Base-by-base conservation (phyloP, 2,888 invertebrate species). In the Drosophila limbata region DNA sequence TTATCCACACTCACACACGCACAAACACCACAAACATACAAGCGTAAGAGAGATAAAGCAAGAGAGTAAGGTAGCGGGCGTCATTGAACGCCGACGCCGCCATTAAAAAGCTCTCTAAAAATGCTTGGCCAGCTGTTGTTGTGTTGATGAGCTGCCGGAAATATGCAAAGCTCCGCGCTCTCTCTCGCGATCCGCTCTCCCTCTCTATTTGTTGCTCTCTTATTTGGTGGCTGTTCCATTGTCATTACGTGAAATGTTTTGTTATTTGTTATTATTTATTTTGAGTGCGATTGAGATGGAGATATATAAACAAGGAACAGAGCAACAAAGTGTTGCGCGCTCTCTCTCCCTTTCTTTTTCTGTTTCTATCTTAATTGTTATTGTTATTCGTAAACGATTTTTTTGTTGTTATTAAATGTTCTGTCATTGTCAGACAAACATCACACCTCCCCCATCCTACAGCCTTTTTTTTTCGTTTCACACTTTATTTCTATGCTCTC, bases 61-160 rank as follows among this genome's bases (percentile, higher is more conserved):
- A n/a, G 45, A 35, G 35, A 35, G 35, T 13, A 5, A 17, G 47
- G 9, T 10, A 59, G 63, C 42, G 53, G 45, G 44, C 68, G 68
- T 65, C 77, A 62, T 72, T 67, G 52, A 50, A 66, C 63, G 73
- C 61, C 42, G 62, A 25, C 59, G 69, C 56, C 69, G 75, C 81
- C 81, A 81, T 69, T 65, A 40, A 67, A 56, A 77, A 77, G 77
- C 88, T 88, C 81, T 88, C 88, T 79, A 88, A 82, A 76, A 86
- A 88, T 73, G 88, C 81, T 69, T 80, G 66, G 52, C 60, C 73
- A 72, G 74, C 84, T 81, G 84, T 81, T 77, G 56, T 69, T 65
- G 55, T 57, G 48, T 35, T 59, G 55, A 15, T 59, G 61, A 33
- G 37, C 79, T 82, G 89, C 82, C 82, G 82, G 82, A 83, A 83